Evolutionary conservation across 2,797 vertebrate species (phyloP), one percentile per base, ranked within the genome.

Genomic region (Peromyscus aztecus): DNA sequence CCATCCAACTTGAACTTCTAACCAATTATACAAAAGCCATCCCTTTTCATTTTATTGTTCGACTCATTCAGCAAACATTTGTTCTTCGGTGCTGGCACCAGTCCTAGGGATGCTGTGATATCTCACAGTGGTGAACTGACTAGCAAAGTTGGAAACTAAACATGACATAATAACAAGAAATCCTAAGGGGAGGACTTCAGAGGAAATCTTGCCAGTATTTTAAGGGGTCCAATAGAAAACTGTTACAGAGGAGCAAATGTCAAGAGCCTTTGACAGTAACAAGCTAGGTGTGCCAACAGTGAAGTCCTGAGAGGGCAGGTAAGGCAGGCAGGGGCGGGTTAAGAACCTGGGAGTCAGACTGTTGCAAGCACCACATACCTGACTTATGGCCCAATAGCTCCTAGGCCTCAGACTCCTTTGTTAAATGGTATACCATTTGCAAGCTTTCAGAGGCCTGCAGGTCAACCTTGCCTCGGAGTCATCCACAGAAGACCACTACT

Each of bases 21-120:
- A n/a, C 27, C 43, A 78, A 73, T 67, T 40, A 63, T 17, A 76
- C 7, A 75, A 78, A 69, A 94, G 69, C 27, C 76, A 83, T 67
- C 9, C 5, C 19, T 61, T 91, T 92, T 78, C 24, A 46, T 61
- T 63, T 87, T 31, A 57, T 6, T 76, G 13, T 90, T 81, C 37
- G 67, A 80, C 75, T 89, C 49, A 78, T 43, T 89, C 69, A 89
- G 52, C 43, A 90, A 67, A 43, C 43, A 82, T 63, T 65, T 88
- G 59, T 88, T 86, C 75, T 52, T 69, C 34, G 43, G 4, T 10
- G 37, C 29, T 43, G 9, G 73, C 49, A 34, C n/a, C 40, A 89
- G 40, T 23, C 37, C 29, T 59, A 49, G 43, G 63, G n/a, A 82
- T 7, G 31, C n/a, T 40, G 27, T 69, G 29, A 43, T 59, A 57